Base-by-base conservation (phyloP, 1,140 invertebrate species). In the Kradibia gibbosae region DNA sequence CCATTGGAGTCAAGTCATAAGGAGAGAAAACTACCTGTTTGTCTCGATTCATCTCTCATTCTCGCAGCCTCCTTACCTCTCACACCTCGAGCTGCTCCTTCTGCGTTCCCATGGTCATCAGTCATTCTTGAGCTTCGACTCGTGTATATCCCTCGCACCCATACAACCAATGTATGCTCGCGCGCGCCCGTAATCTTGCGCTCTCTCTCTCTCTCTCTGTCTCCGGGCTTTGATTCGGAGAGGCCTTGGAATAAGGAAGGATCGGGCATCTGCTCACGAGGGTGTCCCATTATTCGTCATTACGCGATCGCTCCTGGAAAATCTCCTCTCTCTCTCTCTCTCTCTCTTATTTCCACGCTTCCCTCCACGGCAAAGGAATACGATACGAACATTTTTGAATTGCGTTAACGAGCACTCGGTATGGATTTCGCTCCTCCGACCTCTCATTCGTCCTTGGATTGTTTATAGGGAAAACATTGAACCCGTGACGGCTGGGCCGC, bases 271-370 rank as follows among this genome's bases (percentile, higher is more conserved):
- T 83, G 83, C 84, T 83, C 86, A 81, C 88, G 86, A 87, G 86
- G 87, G 77, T 82, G 79, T 57, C 34, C 88, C 84, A 90, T 90
- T 91, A 90, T 90, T 90, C 88, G 86, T 90, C 88, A 90, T 90
- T 90, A 91, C 89, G 90, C 85, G 88, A 86, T 90, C 87, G 88
- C 89, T 89, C 88, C 85, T 90, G 87, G 88, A 91, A 90, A 90
- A 86, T 85, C 80, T 80, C 82, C 42, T 73, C 11, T 57, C 34
- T 55, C n/a, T n/a, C n/a, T n/a, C n/a, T n/a, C n/a, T n/a, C n/a
- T 15, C 20, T n/a, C n/a, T n/a, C n/a, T n/a, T n/a, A n/a, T n/a
- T 28, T 55, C 45, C 36, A 45, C 67, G 0, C 22, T 42, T 20
- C 20, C 25, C 1, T 72, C 2, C 22, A 4, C 15, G 10, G 5